A percentile compares a stretch with the other conserved stretches of the same genome.
Evolutionary conservation across 2,113 vertebrate species (phyloP).

Genomic region (Trichechus manatus): DNA sequence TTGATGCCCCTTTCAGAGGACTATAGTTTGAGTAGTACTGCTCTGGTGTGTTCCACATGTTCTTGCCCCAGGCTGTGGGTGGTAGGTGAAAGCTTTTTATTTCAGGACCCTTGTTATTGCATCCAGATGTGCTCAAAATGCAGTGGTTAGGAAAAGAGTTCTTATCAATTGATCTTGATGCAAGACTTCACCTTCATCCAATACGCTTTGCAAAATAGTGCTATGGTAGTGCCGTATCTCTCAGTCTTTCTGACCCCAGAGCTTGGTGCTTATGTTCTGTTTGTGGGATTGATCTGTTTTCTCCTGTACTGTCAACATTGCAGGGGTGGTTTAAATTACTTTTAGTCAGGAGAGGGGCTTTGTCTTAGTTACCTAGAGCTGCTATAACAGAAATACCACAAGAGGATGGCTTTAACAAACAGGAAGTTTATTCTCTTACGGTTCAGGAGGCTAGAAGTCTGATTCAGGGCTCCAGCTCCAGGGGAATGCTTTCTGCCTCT

Average conservation of each 20-base stretch:
- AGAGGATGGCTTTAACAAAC: too few species aligned
- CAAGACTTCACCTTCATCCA: conserved; percentile 3
- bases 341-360: not conserved
- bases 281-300: not conserved
- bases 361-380: too few species aligned
- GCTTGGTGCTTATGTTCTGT: not conserved
- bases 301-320: conserved; percentile 38
- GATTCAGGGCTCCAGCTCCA: too few species aligned
- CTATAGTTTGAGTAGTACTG: not conserved
- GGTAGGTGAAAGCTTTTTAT: conserved; percentile 35
- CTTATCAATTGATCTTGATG: not conserved
- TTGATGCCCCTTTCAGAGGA: conserved; percentile 30
- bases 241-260: not conserved
- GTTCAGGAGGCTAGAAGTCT: too few species aligned
- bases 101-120: conserved; percentile 17
- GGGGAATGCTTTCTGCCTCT: too few species aligned
- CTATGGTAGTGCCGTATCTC: not conserved
- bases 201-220: not conserved
- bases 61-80: not conserved
- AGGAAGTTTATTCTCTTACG: too few species aligned
- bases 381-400: too few species aligned
- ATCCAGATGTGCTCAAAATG: not conserved
- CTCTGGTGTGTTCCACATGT: not conserved
- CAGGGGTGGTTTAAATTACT: conserved; percentile 41
- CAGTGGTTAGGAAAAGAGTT: not conserved